phyloP scores from a whole-genome alignment of 2,113 vertebrate genomes.

The Hylia prasina region DNA sequence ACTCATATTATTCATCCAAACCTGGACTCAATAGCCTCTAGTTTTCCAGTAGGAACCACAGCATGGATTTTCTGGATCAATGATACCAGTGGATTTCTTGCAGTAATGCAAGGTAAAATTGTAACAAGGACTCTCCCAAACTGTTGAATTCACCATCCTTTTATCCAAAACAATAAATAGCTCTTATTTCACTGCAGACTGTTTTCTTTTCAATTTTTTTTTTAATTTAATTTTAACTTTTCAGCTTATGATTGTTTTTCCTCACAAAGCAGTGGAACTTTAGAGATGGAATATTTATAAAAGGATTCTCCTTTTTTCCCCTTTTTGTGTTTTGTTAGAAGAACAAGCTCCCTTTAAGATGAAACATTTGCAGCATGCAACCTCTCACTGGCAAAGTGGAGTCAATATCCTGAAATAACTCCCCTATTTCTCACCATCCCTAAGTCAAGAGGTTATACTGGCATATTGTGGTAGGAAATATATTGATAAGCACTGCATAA shows the following conservation, averaged over 20 bases:
- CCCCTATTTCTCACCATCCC: not conserved
- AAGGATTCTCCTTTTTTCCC: rapidly evolving
- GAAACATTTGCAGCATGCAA: not conserved
- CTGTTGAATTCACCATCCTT: not conserved
- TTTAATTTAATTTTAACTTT: too few species aligned
- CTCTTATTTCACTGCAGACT: not conserved
- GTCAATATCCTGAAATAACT: not conserved
- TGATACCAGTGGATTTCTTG: not conserved
- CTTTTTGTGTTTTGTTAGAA: not conserved
- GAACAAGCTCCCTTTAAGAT: not conserved
- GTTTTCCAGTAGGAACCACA: not conserved
- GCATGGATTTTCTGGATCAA: not conserved
- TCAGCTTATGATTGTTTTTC: not conserved
- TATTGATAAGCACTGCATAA: not conserved
- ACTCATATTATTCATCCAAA: not conserved
- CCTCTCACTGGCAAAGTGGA: not conserved
- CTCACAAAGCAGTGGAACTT: not conserved
- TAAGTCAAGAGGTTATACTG: not conserved
- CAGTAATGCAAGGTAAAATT: not conserved
- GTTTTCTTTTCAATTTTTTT: too few species aligned
- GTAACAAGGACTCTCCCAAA: not conserved
- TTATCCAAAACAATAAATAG: not conserved
- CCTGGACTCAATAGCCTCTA: not conserved
- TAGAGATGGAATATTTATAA: not conserved
- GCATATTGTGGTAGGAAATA: not conserved